Evolutionary conservation across 2,113 vertebrate species (phyloP).

Genomic region (Daubentonia madagascariensis): DNA sequence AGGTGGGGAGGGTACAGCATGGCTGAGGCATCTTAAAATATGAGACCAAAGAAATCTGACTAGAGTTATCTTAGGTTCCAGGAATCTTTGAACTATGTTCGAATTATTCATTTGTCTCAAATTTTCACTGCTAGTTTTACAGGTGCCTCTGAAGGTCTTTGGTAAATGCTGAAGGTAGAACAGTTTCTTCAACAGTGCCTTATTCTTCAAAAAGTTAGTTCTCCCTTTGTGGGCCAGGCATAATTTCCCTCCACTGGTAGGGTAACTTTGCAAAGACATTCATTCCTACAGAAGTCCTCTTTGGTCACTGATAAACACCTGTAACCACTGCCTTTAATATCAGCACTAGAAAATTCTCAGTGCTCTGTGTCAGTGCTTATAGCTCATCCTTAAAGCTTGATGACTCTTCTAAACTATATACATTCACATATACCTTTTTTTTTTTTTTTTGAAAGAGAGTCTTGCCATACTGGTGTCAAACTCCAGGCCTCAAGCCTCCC

Average conservation of each 20-base stretch:
- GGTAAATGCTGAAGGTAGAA: neutral
- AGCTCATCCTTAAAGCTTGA: neutral
- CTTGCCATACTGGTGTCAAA: neutral
- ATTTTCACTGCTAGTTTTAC: neutral
- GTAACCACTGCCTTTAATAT: neutral
- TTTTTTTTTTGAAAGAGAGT: neutral
- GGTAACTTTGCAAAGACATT: neutral
- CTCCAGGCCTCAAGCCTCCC: neutral
- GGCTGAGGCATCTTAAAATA: neutral
- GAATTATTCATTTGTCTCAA: neutral
- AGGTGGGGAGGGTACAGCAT: too few relatives aligned
- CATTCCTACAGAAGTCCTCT: neutral
- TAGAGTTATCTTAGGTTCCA: neutral
- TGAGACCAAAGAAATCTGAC: neutral
- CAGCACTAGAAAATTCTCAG: neutral
- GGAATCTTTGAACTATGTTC: neutral
- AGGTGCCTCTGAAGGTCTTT: neutral
- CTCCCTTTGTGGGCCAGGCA: neutral
- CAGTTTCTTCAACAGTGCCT: neutral
- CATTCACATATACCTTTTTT: neutral
- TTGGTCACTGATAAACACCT: neutral
- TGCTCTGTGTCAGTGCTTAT: neutral
- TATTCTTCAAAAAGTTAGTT: neutral
- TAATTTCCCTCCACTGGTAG: neutral
- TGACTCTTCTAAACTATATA: neutral